A percentile compares a stretch with the other conserved stretches of the same genome.
Evolutionary conservation across 1,140 invertebrate species (phyloP).

Genomic region (Phenacoccus solenopsis): DNA sequence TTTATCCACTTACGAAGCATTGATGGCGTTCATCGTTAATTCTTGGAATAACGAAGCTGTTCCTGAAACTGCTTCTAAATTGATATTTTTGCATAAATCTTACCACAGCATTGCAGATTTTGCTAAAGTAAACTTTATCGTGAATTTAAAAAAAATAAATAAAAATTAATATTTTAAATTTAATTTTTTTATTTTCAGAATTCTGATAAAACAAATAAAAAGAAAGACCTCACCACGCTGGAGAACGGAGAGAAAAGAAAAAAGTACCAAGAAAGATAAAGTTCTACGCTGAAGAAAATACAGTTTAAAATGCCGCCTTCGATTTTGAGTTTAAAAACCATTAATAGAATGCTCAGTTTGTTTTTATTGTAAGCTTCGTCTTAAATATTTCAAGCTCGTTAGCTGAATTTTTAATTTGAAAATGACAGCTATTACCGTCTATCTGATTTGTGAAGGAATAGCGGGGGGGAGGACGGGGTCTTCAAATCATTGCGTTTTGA

Average conservation of each 20-base stretch:
- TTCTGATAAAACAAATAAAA: slow-evolving; percentile 22
- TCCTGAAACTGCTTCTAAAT: slow-evolving; percentile 19
- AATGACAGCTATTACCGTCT: too few species aligned
- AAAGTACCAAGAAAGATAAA: background rate
- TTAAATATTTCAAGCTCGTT: background rate
- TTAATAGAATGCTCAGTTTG: background rate
- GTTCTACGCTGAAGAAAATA: background rate
- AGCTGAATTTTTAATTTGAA: background rate
- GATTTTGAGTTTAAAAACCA: slow-evolving; percentile 13
- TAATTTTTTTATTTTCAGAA: slow-evolving; percentile 13
- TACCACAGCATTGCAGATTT: slow-evolving; percentile 25
- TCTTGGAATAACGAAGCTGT: slow-evolving; percentile 21
- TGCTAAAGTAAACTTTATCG: slow-evolving; percentile 22
- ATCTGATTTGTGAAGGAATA: too few species aligned
- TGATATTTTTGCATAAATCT: slow-evolving; percentile 23
- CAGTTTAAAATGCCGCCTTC: slow-evolving; percentile 7
- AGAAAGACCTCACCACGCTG: slow-evolving; percentile 20
- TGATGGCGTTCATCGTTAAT: slow-evolving; percentile 25
- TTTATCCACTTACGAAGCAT: slow-evolving; percentile 24
- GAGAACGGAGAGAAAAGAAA: slow-evolving; percentile 20
- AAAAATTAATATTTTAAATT: slow-evolving; percentile 10
- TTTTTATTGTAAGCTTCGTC: slow-evolving; percentile 1
- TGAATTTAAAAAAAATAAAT: background rate
- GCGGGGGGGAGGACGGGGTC: too few species aligned
- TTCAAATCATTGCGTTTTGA: too few species aligned